A percentile compares a stretch with the other conserved stretches of the same genome.
Conservation (phyloP, 2,888 invertebrate genomes). For the Hartigia nigra region DNA sequence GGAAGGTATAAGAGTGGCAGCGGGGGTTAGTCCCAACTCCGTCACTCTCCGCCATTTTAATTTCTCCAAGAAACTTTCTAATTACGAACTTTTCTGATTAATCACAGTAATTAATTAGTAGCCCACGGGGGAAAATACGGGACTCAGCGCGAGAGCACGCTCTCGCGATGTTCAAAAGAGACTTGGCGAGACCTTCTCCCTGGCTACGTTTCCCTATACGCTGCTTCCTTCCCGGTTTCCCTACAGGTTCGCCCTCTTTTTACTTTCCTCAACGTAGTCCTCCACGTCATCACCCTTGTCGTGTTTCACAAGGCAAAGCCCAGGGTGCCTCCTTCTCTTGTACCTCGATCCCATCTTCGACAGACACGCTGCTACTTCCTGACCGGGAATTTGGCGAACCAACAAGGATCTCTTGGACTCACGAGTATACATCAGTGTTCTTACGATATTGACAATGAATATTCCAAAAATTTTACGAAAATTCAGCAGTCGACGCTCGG, state of each 20-base stretch:
- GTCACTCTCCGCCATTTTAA: slow-evolving; percentile 65
- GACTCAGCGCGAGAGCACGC: slow-evolving; percentile 10
- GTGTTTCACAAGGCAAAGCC: not conserved
- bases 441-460: not conserved
- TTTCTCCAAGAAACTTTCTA: slow-evolving; percentile 71
- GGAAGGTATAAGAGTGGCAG: slow-evolving; percentile 17
- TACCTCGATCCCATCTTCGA: not conserved
- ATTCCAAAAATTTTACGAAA: not conserved
- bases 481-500: not conserved
- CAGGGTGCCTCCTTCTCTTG: not conserved
- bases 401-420: not conserved
- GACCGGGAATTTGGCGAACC: not conserved
- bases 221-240: no score
- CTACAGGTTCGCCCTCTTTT: slow-evolving; percentile 13
- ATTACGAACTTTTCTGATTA: slow-evolving; percentile 72
- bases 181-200: slow-evolving; percentile 13
- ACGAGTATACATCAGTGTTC: not conserved
- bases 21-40: slow-evolving; percentile 37
- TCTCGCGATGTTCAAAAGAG: slow-evolving; percentile 8
- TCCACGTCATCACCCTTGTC: not conserved
- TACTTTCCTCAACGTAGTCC: not conserved
- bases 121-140: slow-evolving; percentile 49
- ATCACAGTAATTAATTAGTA: slow-evolving; percentile 73
- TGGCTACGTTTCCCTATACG: slow-evolving; percentile 7
- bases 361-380: no score